These are phyloP conservation scores for Brassicogethes aeneus DNA, from an alignment of 2,888 invertebrate species.

Conservation along the genomic window DNA sequence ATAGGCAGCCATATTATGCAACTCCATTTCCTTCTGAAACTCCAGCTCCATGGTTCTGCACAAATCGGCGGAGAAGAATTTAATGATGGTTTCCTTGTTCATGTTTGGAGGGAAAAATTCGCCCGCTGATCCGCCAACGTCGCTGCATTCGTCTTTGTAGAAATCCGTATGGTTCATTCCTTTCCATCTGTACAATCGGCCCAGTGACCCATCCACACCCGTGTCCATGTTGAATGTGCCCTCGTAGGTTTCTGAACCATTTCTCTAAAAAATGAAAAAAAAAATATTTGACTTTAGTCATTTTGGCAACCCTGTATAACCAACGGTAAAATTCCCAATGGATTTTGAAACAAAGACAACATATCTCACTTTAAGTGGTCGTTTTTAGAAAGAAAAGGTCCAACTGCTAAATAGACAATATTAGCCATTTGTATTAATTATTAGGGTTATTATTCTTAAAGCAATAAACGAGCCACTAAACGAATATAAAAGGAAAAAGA, in stretches of 20 bases:
- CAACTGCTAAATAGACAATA: too few species aligned
- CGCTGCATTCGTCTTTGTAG: conserved; percentile 48
- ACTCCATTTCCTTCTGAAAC: conserved; percentile 48
- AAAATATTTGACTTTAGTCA: too few species aligned
- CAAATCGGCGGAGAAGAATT: conserved; percentile 57
- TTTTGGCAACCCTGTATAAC: conserved; percentile 60
- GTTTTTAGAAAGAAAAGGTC: too few species aligned
- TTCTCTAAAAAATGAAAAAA: conserved; percentile 65
- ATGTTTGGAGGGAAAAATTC: conserved; percentile 62
- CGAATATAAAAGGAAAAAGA: too few species aligned
- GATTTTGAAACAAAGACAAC: too few species aligned
- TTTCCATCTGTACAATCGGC: conserved; percentile 67
- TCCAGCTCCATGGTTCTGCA: conserved; percentile 61
- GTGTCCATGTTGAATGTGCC: conserved; percentile 71
- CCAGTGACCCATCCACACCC: conserved; percentile 57
- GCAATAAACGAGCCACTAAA: too few species aligned
- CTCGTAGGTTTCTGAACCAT: conserved; percentile 62
- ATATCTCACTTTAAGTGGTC: too few species aligned
- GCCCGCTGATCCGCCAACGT: conserved; percentile 65
- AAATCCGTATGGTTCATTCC: conserved; percentile 47
- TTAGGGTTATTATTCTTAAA: too few species aligned
- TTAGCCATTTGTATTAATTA: too few species aligned
- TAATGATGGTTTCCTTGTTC: conserved; percentile 50
- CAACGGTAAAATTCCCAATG: conserved; percentile 75
- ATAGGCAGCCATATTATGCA: conserved; percentile 55